These are phyloP conservation scores for Peromyscus aztecus DNA, from an alignment of 2,797 vertebrate genomes.

Conservation along the genomic window DNA sequence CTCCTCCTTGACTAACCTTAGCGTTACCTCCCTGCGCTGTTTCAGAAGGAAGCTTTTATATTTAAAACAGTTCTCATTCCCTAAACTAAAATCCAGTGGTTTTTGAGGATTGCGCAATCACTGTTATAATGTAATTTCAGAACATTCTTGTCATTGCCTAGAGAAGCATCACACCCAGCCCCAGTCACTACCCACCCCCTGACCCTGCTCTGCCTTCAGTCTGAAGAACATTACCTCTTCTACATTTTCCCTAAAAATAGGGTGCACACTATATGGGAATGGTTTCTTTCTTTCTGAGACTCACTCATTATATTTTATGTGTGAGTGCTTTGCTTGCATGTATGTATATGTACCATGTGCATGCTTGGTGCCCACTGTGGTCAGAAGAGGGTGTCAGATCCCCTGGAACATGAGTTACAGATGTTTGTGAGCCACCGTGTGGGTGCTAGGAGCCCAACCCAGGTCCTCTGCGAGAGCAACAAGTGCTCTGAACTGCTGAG, in stretches of 20 bases:
- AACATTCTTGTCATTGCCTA: not conserved
- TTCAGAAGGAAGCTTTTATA: not conserved
- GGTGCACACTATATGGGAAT: not conserved
- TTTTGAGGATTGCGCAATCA: not conserved
- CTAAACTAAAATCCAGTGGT: not conserved
- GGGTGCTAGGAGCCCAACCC: not conserved
- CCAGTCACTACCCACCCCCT: not conserved
- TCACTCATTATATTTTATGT: not conserved
- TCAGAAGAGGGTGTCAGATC: not conserved
- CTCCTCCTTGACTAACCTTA: not conserved
- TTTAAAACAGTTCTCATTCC: constrained; percentile 4
- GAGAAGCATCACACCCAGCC: not conserved
- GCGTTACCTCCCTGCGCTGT: too few relatives aligned
- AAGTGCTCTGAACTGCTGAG: not conserved
- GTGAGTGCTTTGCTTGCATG: not conserved
- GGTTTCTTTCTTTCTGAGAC: not conserved
- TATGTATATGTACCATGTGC: too few relatives aligned
- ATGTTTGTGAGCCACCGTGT: not conserved
- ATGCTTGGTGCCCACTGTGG: too few relatives aligned
- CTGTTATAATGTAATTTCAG: not conserved
- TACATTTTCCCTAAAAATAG: not conserved
- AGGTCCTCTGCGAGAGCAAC: not conserved
- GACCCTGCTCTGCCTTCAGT: not conserved
- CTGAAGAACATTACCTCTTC: not conserved
- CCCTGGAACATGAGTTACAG: not conserved